phyloP scores from a whole-genome alignment of 2,113 vertebrate genomes.

The Galemys pyrenaicus region DNA sequence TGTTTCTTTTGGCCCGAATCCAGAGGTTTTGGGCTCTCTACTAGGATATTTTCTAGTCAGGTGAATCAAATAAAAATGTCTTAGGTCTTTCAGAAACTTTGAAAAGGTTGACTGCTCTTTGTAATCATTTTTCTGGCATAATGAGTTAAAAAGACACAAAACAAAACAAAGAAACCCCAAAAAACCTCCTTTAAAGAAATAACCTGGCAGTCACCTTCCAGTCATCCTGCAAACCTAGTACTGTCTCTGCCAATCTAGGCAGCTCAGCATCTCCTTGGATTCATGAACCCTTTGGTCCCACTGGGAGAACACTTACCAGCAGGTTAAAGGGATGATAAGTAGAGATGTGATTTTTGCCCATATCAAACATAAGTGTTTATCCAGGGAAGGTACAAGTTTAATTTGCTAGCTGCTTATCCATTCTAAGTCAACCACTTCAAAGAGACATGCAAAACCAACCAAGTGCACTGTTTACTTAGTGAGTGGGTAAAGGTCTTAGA shows the following conservation, averaged over 20 bases:
- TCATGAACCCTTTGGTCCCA: neutral
- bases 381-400: constrained; percentile 1
- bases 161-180: neutral
- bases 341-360: neutral
- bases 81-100: constrained; percentile 34
- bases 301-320: neutral
- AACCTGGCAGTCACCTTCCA: neutral
- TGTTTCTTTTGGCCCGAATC: constrained; percentile 60
- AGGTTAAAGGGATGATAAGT: neutral
- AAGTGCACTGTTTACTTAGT: constrained; percentile 37
- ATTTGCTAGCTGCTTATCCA: neutral
- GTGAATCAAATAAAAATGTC: constrained; percentile 48
- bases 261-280: neutral
- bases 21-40: constrained; percentile 56
- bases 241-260: neutral
- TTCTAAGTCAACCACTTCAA: constrained; percentile 46
- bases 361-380: constrained; percentile 20
- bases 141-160: neutral
- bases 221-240: neutral
- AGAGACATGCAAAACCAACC: neutral
- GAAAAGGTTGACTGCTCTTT: neutral
- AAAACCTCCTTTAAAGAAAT: constrained; percentile 15
- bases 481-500: neutral
- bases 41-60: constrained; percentile 50
- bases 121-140: neutral